Evolutionary conservation across 1,140 invertebrate species (phyloP), one percentile per base, ranked within the genome.

Genomic region (Stenopsyche tienmushanensis): DNA sequence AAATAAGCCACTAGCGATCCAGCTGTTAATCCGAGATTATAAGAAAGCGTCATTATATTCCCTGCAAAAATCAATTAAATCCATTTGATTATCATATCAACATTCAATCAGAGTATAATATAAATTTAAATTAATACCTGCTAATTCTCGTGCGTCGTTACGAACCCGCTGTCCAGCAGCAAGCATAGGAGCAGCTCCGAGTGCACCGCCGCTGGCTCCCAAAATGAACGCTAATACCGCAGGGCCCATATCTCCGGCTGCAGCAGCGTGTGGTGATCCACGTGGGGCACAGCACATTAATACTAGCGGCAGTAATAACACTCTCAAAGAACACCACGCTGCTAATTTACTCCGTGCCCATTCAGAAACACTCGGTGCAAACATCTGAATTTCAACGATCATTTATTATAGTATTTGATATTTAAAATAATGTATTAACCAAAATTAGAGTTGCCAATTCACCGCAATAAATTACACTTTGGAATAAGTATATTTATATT

Each of bases 11-110:
- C 84, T 1, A 91, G 75, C 0, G 92, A 91, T 1, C 93, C 93
- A 1, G 87, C 83, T 0, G 92, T 89, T 23, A 96, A 79, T 1
- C 93, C 93, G 41, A 91, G 84, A 72, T 89, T 93, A 73, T 96
- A 96, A 0, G 91, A 92, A 0, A 96, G 73, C 0, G 92, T 96
- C 93, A 96, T 96, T 71, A 96, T 93, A 71, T 96, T 96, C 55
- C 92, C 92, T 87, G 82, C 54, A 79, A 77, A 69, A 59, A 71
- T 58, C 71, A 55, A 59, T 21, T 55, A 21, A 2, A 26, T 23
- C 20, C n/a, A 26, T 60, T 24, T 45, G 5, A 26, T 53, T 20
- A n/a, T 1, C 15, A 53, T 25, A 53, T 18, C 41, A 18, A 47
- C 44, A 52, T 18, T 52, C 9, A 23, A 21, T 9, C 15, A 52